These are phyloP conservation scores for Dasyurus viverrinus DNA, from an alignment of 2,113 vertebrate genomes.

Conservation along the genomic window DNA sequence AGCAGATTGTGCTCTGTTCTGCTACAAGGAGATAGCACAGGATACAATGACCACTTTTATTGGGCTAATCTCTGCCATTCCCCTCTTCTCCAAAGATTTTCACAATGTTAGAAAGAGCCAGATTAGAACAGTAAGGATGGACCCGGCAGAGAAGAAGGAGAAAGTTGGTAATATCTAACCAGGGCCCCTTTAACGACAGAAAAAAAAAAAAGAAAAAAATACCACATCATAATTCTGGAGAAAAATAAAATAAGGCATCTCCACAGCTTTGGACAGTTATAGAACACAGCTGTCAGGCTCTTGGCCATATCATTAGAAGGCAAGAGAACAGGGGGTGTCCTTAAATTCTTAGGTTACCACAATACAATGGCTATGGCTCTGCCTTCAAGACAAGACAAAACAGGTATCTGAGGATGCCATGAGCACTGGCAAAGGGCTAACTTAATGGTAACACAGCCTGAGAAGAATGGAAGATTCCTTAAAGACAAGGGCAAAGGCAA, in stretches of 20 bases:
- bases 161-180: background rate
- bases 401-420: background rate
- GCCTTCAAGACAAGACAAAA: background rate
- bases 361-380: background rate
- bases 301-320: background rate
- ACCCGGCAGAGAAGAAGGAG: background rate
- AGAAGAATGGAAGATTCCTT: background rate
- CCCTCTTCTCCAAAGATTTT: background rate
- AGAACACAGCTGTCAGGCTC: background rate
- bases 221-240: background rate
- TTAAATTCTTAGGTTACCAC: background rate
- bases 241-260: background rate
- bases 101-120: background rate
- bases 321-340: background rate
- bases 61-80: background rate
- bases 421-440: background rate
- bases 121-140: background rate
- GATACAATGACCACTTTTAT: slow-evolving; percentile 42
- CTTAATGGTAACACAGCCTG: background rate
- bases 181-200: background rate
- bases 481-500: background rate
- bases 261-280: background rate
- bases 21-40: background rate
- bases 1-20: slow-evolving; percentile 67
- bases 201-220: background rate